Percentiles rank a stretch among this genome's conserved stretches.
These are phyloP conservation scores for Desoria tigrina DNA, from an alignment of 2,888 invertebrate genomes.

Conservation along the genomic window DNA sequence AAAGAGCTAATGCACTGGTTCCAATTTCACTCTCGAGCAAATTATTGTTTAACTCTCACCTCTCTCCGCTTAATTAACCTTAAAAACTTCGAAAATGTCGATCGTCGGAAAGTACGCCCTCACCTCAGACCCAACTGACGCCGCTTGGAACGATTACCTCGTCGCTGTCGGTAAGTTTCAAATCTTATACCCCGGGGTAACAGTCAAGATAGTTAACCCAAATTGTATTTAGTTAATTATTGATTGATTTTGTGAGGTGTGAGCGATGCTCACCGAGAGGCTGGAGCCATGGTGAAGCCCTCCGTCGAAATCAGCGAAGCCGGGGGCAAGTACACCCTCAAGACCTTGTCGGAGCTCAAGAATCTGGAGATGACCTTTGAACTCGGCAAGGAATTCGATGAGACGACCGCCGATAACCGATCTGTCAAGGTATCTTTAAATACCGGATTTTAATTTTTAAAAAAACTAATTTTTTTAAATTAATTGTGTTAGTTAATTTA, in stretches of 20 bases:
- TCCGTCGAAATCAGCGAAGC: conserved; percentile 28
- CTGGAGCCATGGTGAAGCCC: conserved; percentile 28
- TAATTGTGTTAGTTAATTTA: not conserved
- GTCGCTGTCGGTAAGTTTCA: conserved; percentile 22
- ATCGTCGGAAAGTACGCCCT: conserved; percentile 32
- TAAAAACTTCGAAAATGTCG: conserved; percentile 33
- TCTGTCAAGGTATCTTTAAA: conserved; percentile 25
- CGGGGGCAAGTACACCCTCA: conserved; percentile 29
- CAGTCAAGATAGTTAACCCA: not conserved
- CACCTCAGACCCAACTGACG: conserved; percentile 28
- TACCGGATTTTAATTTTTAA: too few species aligned
- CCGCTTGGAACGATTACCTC: conserved; percentile 29
- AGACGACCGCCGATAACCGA: conserved; percentile 30
- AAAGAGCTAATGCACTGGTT: too few species aligned
- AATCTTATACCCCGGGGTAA: not conserved
- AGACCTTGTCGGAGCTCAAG: conserved; percentile 31
- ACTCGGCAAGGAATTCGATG: conserved; percentile 27
- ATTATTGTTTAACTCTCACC: conserved; percentile 14
- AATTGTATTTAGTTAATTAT: not conserved
- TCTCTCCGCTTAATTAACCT: not conserved
- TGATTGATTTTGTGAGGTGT: conserved; percentile 12
- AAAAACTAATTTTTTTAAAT: too few species aligned
- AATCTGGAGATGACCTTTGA: conserved; percentile 29
- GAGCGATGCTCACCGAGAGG: conserved; percentile 34
- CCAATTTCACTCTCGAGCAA: too few species aligned